Conservation (phyloP, 2,113 vertebrate genomes). For the Hiodon alosoides region DNA sequence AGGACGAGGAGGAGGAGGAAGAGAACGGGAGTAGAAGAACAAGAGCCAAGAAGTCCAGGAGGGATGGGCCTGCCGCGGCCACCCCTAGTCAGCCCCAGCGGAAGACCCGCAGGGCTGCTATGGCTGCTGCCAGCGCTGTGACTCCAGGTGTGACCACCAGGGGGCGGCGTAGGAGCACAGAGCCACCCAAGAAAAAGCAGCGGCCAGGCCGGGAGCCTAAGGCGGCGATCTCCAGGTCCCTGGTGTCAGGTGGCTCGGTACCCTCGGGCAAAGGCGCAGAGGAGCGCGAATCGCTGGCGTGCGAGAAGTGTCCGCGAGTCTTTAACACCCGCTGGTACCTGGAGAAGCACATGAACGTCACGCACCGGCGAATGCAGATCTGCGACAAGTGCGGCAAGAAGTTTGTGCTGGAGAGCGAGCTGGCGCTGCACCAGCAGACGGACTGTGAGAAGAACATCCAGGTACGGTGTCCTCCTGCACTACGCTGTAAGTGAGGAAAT, state of each 20-base stretch:
- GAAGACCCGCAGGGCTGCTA: conserved; percentile 65
- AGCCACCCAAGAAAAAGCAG: conserved; percentile 75
- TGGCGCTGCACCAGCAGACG: conserved; percentile 97
- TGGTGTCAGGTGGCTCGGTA: not conserved
- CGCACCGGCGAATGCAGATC: conserved; percentile 97
- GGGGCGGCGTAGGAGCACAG: conserved; percentile 72
- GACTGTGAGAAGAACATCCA: conserved; percentile 99
- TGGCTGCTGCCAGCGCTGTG: conserved; percentile 52
- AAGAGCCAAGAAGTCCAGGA: conserved; percentile 64
- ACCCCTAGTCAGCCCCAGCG: conserved; percentile 48
- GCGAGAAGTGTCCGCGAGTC: conserved; percentile 95
- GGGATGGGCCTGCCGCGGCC: not conserved
- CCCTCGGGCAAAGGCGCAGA: conserved; percentile 66
- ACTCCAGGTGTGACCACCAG: conserved; percentile 73
- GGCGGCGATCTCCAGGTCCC: conserved; percentile 41
- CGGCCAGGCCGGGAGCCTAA: conserved; percentile 67
- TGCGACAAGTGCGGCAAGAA: conserved; percentile 99
- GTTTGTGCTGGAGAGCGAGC: conserved; percentile 96
- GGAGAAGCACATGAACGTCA: conserved; percentile 99
- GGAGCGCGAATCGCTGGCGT: conserved; percentile 91
- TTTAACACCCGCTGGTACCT: conserved; percentile 99
- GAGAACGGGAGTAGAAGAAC: conserved; percentile 72
- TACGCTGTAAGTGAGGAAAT: too few relatives aligned
- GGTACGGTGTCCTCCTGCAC: conserved; percentile 58
- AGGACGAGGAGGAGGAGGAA: conserved; percentile 53